phyloP scores from a whole-genome alignment of 2,888 invertebrate species.

The Cactoblastis cactorum region DNA sequence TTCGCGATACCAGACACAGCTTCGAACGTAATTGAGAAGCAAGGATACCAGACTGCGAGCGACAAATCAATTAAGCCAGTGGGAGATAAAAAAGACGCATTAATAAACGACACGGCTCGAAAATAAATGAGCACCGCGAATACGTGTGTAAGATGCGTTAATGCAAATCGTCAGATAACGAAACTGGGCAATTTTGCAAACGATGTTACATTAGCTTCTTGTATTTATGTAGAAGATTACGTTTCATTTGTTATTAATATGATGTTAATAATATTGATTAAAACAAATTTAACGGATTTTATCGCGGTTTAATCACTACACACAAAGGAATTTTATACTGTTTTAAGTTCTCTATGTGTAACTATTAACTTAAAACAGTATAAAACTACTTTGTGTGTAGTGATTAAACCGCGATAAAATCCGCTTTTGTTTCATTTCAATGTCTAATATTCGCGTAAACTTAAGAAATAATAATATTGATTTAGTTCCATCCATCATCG shows the following conservation, averaged over 20 bases:
- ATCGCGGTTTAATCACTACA: not conserved
- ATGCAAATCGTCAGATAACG: slow-evolving; percentile 40
- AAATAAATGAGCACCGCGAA: slow-evolving; percentile 44
- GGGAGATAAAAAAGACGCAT: slow-evolving; percentile 68
- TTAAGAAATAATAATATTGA: no score
- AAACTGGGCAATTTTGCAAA: slow-evolving; percentile 21
- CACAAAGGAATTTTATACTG: no score
- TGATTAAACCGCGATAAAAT: no score
- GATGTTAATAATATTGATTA: not conserved
- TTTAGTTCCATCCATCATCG: no score
- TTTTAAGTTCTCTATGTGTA: no score
- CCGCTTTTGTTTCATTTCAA: no score
- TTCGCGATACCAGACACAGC: slow-evolving; percentile 59
- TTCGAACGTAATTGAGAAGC: slow-evolving; percentile 71
- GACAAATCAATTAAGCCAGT: slow-evolving; percentile 72
- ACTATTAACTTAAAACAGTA: no score
- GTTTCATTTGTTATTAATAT: not conserved
- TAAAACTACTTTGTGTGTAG: no score
- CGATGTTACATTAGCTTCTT: not conserved
- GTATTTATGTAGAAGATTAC: not conserved
- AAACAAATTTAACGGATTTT: not conserved
- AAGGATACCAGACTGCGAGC: slow-evolving; percentile 58
- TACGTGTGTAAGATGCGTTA: slow-evolving; percentile 38
- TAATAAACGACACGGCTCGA: slow-evolving; percentile 50
- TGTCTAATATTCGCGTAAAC: no score